Conservation (phyloP, 2,797 vertebrate genomes). For the Aeoliscus strigatus region DNA sequence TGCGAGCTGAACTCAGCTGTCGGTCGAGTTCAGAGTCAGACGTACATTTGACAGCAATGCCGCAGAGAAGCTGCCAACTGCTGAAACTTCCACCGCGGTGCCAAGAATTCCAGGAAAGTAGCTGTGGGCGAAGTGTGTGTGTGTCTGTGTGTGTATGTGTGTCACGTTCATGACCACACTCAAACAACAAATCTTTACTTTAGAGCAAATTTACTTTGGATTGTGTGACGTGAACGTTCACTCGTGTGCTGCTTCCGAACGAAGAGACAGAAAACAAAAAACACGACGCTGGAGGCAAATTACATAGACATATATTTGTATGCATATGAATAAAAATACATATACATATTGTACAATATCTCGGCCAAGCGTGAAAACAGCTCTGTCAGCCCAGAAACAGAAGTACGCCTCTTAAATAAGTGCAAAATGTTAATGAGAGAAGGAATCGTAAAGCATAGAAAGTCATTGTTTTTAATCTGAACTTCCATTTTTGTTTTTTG, state of each 20-base stretch:
- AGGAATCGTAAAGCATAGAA: slow-evolving; percentile 78
- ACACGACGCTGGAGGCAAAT: slow-evolving; percentile 54
- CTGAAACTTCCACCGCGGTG: slow-evolving; percentile 4
- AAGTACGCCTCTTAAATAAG: slow-evolving; percentile 80
- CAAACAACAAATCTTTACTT: no score
- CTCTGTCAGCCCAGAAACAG: slow-evolving; percentile 71
- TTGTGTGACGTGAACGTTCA: no score
- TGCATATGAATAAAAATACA: slow-evolving; percentile 84
- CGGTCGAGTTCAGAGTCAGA: slow-evolving; percentile 23
- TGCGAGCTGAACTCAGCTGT: no score
- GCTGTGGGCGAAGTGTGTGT: no score
- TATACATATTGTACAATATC: slow-evolving; percentile 81
- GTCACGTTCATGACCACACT: no score
- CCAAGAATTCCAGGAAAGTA: slow-evolving; percentile 38
- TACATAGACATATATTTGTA: slow-evolving; percentile 85
- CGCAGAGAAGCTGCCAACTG: slow-evolving; percentile 13
- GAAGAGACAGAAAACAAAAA: slow-evolving; percentile 12
- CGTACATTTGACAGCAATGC: slow-evolving; percentile 23
- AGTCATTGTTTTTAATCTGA: slow-evolving; percentile 31
- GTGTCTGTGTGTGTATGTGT: no score
- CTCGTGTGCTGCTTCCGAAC: no score
- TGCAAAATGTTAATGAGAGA: slow-evolving; percentile 84
- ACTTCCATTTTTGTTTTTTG: slow-evolving; percentile 54
- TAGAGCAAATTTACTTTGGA: no score
- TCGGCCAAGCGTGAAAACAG: slow-evolving; percentile 73